These are phyloP conservation scores for Syncerus caffer DNA, from an alignment of 2,797 vertebrate species.

Conservation along the genomic window DNA sequence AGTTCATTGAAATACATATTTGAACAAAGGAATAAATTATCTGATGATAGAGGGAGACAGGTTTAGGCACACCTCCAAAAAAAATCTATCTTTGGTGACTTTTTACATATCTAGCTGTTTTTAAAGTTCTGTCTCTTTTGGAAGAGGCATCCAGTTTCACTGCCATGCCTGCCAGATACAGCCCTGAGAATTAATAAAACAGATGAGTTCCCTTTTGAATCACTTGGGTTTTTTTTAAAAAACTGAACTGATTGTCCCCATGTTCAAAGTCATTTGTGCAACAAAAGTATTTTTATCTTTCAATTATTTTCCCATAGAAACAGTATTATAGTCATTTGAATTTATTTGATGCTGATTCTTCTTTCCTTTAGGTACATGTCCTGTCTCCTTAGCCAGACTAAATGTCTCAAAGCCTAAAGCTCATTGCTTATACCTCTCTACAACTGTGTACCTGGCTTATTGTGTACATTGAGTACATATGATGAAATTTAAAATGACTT, in stretches of 20 bases:
- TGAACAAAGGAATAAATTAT: neutral
- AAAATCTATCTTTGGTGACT: neutral
- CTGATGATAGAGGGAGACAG: neutral
- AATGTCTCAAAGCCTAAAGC: neutral
- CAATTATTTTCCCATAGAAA: neutral
- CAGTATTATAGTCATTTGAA: neutral
- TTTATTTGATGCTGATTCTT: neutral
- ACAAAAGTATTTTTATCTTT: constrained; percentile 8
- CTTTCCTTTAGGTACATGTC: neutral
- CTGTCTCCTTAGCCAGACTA: neutral
- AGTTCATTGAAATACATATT: neutral
- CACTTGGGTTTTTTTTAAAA: neutral
- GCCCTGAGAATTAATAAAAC: neutral
- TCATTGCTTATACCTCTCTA: neutral
- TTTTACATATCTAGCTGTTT: neutral
- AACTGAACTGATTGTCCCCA: neutral
- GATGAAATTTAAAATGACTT: neutral
- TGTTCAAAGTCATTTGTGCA: neutral
- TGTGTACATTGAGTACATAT: neutral
- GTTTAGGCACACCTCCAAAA: neutral
- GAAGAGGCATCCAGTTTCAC: neutral
- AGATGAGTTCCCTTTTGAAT: neutral
- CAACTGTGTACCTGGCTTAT: neutral
- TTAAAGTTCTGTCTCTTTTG: neutral
- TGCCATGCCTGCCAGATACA: neutral